Conservation (phyloP, 2,888 invertebrate genomes). For the Lasiommata megera region DNA sequence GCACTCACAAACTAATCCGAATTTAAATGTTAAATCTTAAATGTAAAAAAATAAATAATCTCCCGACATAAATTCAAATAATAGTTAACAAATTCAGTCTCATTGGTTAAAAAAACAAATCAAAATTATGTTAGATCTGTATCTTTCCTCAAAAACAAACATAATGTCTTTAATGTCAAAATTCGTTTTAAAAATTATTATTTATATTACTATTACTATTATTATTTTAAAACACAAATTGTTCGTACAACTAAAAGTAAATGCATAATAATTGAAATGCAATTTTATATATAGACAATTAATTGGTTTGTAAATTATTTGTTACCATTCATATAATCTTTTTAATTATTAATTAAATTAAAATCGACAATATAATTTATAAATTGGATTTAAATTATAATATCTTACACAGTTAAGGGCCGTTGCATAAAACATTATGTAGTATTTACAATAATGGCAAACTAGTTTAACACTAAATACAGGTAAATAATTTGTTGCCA, state of each 20-base stretch:
- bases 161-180: constrained; percentile 22
- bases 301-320: constrained; percentile 16
- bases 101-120: constrained; percentile 65
- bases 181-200: constrained; percentile 3
- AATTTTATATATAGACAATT: constrained; percentile 30
- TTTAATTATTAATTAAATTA: constrained; percentile 33
- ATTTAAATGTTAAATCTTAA: constrained; percentile 23
- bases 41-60: constrained; percentile 64
- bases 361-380: constrained; percentile 28
- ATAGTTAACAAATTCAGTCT: constrained; percentile 78
- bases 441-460: constrained; percentile 22
- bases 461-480: constrained; percentile 18
- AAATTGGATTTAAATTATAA: constrained; percentile 2
- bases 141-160: constrained; percentile 64
- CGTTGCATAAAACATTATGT: constrained; percentile 22
- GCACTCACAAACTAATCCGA: constrained; percentile 14
- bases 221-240: constrained; percentile 7
- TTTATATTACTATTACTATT: too few relatives aligned
- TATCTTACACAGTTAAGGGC: constrained; percentile 26
- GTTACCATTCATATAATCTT: constrained; percentile 22
- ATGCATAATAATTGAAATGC: constrained; percentile 43
- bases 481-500: constrained; percentile 16
- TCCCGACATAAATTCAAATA: constrained; percentile 56
- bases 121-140: constrained; percentile 48
- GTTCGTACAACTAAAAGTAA: constrained; percentile 41